These are phyloP conservation scores for Cactoblastis cactorum DNA, from an alignment of 2,888 invertebrate species.

Conservation along the genomic window DNA sequence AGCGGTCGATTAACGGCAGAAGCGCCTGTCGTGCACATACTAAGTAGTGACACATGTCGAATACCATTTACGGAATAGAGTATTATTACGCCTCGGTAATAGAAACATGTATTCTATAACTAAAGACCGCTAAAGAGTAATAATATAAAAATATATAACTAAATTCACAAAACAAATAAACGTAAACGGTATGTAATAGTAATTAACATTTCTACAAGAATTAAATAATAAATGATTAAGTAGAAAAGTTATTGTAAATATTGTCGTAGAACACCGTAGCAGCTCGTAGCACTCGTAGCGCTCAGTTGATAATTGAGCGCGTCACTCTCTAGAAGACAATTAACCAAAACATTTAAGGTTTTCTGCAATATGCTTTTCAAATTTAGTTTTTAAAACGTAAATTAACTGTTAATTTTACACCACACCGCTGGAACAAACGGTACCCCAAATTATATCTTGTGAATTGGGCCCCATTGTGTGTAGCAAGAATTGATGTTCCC, in stretches of 20 bases:
- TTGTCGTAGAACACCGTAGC: background rate
- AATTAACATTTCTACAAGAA: no score
- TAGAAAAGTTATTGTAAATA: no score
- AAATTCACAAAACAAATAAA: no score
- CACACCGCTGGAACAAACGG: constrained; percentile 61
- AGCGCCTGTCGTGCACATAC: constrained; percentile 47
- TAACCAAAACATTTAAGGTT: constrained; percentile 41
- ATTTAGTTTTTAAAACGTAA: constrained; percentile 54
- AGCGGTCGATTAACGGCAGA: constrained; percentile 74
- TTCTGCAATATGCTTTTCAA: constrained; percentile 43
- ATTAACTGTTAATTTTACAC: constrained; percentile 60
- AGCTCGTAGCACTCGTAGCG: constrained; percentile 14
- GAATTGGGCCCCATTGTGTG: constrained; percentile 68
- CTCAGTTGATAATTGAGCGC: constrained; percentile 18
- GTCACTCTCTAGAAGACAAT: constrained; percentile 35
- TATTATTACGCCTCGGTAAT: background rate
- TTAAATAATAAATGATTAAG: no score
- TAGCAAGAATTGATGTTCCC: constrained; percentile 43
- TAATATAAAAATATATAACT: no score
- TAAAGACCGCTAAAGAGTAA: no score
- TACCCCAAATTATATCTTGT: constrained; percentile 73
- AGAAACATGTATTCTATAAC: no score
- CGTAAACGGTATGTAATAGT: no score
- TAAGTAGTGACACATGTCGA: constrained; percentile 44
- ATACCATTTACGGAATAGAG: constrained; percentile 29